Percentiles rank a stretch among this genome's conserved stretches.
These are phyloP conservation scores for Hippocampus guttulatus DNA, from an alignment of 2,113 vertebrate species.

Conservation along the genomic window DNA sequence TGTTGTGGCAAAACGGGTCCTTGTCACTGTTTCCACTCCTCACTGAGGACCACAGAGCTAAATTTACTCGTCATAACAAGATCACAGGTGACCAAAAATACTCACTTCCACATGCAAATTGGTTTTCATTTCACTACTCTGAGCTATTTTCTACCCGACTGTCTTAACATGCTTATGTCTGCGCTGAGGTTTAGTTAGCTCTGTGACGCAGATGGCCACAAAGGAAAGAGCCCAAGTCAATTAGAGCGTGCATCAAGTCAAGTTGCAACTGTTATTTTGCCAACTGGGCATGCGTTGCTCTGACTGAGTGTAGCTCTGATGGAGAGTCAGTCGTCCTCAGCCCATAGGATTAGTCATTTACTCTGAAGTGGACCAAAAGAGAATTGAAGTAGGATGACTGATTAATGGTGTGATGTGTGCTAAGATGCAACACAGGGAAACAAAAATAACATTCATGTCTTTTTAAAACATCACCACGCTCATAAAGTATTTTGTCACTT, in stretches of 20 bases:
- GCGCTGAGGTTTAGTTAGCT: conserved; percentile 50
- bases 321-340: conserved; percentile 7
- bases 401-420: not conserved
- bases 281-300: not conserved
- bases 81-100: conserved; percentile 70
- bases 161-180: conserved; percentile 64
- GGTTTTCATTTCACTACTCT: conserved; percentile 52
- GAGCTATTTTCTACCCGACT: conserved; percentile 63
- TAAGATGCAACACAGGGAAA: not conserved
- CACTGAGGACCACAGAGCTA: conserved; percentile 66
- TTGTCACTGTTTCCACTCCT: conserved; percentile 78
- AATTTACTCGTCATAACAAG: conserved; percentile 74
- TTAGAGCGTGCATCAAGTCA: conserved; percentile 44
- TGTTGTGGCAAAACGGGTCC: conserved; percentile 73
- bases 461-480: not conserved
- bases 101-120: conserved; percentile 59
- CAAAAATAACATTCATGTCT: not conserved
- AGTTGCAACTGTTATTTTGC: conserved; percentile 14
- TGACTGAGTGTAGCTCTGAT: conserved; percentile 13
- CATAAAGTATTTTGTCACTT: too few relatives aligned
- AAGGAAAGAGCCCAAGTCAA: conserved; percentile 59
- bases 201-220: conserved; percentile 54
- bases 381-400: not conserved
- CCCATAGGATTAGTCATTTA: conserved; percentile 12
- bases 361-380: not conserved